phyloP scores from a whole-genome alignment of 2,888 invertebrate species.

The Luperina nickerlii region DNA sequence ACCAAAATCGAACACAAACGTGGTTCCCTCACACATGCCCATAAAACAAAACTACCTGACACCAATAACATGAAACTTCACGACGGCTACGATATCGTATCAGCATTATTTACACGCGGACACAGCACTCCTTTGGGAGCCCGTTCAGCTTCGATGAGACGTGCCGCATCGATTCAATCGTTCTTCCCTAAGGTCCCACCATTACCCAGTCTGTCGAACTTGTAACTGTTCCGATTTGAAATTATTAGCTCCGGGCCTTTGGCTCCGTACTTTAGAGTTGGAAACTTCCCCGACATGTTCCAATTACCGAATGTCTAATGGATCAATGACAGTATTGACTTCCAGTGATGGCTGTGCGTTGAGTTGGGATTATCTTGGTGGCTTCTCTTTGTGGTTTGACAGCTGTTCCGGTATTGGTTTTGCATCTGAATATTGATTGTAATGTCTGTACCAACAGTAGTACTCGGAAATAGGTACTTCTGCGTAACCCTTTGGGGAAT shows the following conservation, averaged over 20 bases:
- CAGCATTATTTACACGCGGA: conserved; percentile 62
- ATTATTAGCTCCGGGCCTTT: conserved; percentile 72
- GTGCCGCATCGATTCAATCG: conserved; percentile 71
- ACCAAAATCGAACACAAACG: conserved; percentile 15
- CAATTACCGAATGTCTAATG: conserved; percentile 63
- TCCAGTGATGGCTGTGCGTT: conserved; percentile 30
- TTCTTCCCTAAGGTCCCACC: conserved; percentile 65
- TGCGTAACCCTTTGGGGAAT: not conserved
- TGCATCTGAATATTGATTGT: not conserved
- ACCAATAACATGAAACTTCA: conserved; percentile 54
- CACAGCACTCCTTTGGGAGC: conserved; percentile 42
- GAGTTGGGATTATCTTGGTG: conserved; percentile 8
- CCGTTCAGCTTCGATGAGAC: conserved; percentile 48
- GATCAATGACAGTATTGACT: conserved; percentile 55
- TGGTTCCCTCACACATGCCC: not conserved
- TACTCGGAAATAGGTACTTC: not conserved
- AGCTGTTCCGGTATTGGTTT: conserved; percentile 16
- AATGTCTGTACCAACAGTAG: not conserved
- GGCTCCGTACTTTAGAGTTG: conserved; percentile 47
- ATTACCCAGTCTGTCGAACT: conserved; percentile 74
- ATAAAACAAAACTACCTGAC: conserved; percentile 53
- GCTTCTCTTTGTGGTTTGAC: conserved; percentile 28
- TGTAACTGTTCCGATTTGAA: conserved; percentile 74
- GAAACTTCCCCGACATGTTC: conserved; percentile 65
- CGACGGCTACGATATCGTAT: conserved; percentile 58